A percentile compares a stretch with the other conserved stretches of the same genome.
These are phyloP conservation scores for Cynoglossus semilaevis DNA, from an alignment of 2,113 vertebrate species.

Conservation along the genomic window DNA sequence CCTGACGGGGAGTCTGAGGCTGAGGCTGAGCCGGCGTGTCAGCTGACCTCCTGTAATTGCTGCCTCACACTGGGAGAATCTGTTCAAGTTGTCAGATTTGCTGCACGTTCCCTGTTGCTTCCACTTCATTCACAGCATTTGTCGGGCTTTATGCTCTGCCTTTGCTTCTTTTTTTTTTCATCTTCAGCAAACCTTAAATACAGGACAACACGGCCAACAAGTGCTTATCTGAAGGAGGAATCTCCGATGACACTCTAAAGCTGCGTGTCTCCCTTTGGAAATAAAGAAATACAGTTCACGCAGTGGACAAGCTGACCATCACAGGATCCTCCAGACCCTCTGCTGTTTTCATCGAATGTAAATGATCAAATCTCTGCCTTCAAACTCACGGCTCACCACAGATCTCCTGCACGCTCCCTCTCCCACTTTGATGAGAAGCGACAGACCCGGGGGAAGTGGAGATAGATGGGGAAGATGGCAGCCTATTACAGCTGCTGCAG, in stretches of 20 bases:
- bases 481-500: constrained; percentile 48
- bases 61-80: constrained; percentile 20
- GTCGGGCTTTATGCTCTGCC: too few species aligned
- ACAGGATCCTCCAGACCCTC: not conserved
- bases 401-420: constrained; percentile 4
- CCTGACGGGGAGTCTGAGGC: constrained; percentile 10
- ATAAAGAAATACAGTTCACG: too few species aligned
- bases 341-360: constrained; percentile 27
- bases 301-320: too few species aligned
- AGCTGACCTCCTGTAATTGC: constrained; percentile 38
- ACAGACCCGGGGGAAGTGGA: constrained; percentile 40
- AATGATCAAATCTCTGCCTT: constrained; percentile 7
- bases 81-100: constrained; percentile 36
- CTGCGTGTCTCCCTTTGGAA: too few species aligned
- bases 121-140: constrained; percentile 23
- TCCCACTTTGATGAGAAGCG: constrained; percentile 48
- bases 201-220: too few species aligned
- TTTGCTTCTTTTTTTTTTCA: too few species aligned
- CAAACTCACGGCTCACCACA: constrained; percentile 13
- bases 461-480: constrained; percentile 56
- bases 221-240: too few species aligned
- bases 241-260: too few species aligned
- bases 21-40: constrained; percentile 21
- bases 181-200: too few species aligned
- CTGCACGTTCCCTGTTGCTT: constrained; percentile 15